A percentile compares a stretch with the other conserved stretches of the same genome.
Conservation (phyloP, 2,113 vertebrate species). For the Misgurnus anguillicaudatus region DNA sequence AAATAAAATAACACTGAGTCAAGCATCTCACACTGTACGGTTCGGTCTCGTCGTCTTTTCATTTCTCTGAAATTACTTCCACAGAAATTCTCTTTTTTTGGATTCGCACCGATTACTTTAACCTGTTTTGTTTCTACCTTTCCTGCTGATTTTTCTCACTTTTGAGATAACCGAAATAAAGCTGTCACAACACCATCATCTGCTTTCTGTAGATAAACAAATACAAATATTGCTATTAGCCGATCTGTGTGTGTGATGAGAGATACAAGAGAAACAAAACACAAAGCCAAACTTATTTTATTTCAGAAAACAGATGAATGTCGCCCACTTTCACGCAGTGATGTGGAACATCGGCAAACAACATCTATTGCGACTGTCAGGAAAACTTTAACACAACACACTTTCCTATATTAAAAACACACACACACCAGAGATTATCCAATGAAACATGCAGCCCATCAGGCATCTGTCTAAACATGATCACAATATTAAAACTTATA, state of each 20-base stretch:
- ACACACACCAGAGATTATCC: neutral
- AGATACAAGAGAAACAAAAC: constrained; percentile 57
- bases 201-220: constrained; percentile 26
- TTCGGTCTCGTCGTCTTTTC: too few relatives aligned
- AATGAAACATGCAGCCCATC: too few relatives aligned
- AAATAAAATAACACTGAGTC: too few relatives aligned
- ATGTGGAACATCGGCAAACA: constrained; percentile 66
- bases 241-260: constrained; percentile 44
- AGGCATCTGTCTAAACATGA: too few relatives aligned
- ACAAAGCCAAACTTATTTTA: constrained; percentile 57
- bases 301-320: constrained; percentile 62
- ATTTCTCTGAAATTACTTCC: too few relatives aligned
- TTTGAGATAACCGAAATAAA: constrained; percentile 35
- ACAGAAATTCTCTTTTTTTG: too few relatives aligned
- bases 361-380: constrained; percentile 69
- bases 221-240: constrained; percentile 42
- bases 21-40: too few relatives aligned
- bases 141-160: neutral
- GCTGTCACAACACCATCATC: neutral
- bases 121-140: neutral
- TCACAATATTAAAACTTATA: too few relatives aligned
- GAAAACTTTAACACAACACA: constrained; percentile 64
- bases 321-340: constrained; percentile 60
- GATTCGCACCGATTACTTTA: too few relatives aligned
- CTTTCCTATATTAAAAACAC: constrained; percentile 63